These are phyloP conservation scores for Calyptomena viridis DNA, from an alignment of 2,113 vertebrate species.

Conservation along the genomic window DNA sequence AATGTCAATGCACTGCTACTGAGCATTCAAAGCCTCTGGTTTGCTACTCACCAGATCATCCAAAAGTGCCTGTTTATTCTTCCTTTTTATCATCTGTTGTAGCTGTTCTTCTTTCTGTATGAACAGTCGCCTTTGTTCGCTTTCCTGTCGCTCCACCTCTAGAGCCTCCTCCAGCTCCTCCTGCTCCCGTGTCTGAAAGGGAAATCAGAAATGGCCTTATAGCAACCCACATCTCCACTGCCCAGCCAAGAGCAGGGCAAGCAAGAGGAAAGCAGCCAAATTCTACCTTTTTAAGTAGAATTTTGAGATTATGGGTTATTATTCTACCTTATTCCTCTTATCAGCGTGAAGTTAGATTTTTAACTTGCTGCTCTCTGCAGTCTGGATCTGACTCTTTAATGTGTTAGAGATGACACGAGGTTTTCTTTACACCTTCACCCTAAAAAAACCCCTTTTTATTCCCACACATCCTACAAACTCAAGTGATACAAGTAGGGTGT, in stretches of 20 bases:
- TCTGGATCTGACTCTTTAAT: background rate
- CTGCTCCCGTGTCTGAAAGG: conserved; percentile 89
- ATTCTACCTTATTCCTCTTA: background rate
- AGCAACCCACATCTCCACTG: background rate
- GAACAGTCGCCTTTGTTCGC: conserved; percentile 83
- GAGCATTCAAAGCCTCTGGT: background rate
- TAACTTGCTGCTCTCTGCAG: background rate
- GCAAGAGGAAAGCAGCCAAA: background rate
- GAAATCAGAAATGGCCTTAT: background rate
- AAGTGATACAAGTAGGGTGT: background rate
- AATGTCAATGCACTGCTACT: background rate
- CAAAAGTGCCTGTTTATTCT: conserved; percentile 93
- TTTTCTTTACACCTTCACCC: background rate
- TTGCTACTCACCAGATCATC: conserved; percentile 88
- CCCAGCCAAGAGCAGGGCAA: background rate
- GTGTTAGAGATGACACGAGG: too few relatives aligned
- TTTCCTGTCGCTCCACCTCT: conserved; percentile 86
- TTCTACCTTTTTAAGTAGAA: background rate
- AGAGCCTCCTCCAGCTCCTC: conserved; percentile 95
- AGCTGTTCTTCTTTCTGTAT: conserved; percentile 91
- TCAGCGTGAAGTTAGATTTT: background rate
- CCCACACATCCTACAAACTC: background rate
- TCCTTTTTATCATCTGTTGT: conserved; percentile 89
- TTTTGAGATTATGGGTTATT: background rate
- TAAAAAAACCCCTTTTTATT: background rate